Base-by-base conservation (phyloP, 2,113 vertebrate species). In the Otocyon megalotis region DNA sequence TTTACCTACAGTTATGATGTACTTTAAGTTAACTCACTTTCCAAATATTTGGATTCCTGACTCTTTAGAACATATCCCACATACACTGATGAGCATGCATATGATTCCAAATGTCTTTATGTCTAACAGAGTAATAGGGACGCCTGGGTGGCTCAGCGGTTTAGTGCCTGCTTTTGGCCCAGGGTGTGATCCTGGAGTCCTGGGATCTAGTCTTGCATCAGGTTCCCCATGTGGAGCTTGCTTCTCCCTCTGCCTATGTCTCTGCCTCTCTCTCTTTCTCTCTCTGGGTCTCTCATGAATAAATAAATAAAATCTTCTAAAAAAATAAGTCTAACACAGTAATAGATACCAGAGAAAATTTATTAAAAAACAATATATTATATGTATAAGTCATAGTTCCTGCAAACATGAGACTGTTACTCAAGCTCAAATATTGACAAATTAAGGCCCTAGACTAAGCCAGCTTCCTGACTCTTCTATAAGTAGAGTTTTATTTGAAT, bases 401-500 rank as follows among this genome's bases (percentile, higher is more conserved):
- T 79, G 1, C 2, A 16, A 86, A 1, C 6, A 24, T 79, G 85
- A 37, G 11, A 53, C 8, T 48, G 50, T 65, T 48, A 28, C 12
- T 37, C 24, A 83, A 87, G 22, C 12, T 83, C 14, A 65, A 17
- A 71, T 13, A 19, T 0, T 63, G 35, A n/a, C 22, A 43, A 37
- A 56, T 1, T 17, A 26, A 3, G 24, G 1, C 5, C 32, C 17
- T 4, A 28, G 1, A 28, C 28, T 60, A 95, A 76, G 80, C 74
- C 11, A 81, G 0, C 6, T 24, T 5, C 67, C 24, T 95, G 4
- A 19, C 9, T 54, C 56, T 48, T 94, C 85, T 53, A 6, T 53
- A 83, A 81, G 15, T 89, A 88, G 72, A 72, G 4, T 28, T 89
- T 83, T 90, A 65, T 65, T 85, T 86, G 14, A 97, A 63, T 2